Evolutionary conservation across 2,113 vertebrate species (phyloP), one percentile per base, ranked within the genome.

Genomic region (Pelecanoides urinatrix): DNA sequence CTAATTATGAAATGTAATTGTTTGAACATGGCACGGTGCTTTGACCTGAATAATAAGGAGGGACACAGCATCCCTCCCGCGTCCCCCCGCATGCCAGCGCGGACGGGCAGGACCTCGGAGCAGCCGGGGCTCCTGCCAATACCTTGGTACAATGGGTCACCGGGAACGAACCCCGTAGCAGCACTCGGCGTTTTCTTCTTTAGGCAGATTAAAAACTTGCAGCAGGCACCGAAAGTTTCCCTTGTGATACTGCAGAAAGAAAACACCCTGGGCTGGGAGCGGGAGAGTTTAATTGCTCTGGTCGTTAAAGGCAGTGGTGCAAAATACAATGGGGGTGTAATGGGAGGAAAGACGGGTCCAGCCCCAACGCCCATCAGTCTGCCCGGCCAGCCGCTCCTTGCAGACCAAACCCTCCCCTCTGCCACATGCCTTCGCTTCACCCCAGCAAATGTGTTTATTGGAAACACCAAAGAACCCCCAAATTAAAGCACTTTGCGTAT

Each of bases 1-100:
- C 95, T 97, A 89, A 97, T 97, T 96, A 95, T 17, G 90, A 84
- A 70, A 67, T 45, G 71, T 91, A 84, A 97, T 93, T 88, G 90
- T 93, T 75, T 90, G 91, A 97, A 87, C 70, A 29, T 1, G 53
- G 93, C 85, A 44, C 16, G 4, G 65, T 45, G 93, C 91, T 96
- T 88, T 91, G 86, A 91, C 96, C 95, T 95, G 97, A 94, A 91
- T 90, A 56, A 93, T 9, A 50, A 95, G 72, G 47, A 66, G n/a
- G 74, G 56, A 63, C 47, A 25, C 3, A 32, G 72, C 53, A 61
- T 68, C 78, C 30, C 32, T 45, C 47, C 21, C 0, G 7, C 8
- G 2, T 67, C 13, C 17, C 38, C 22, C 19, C 6, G 1, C 19
- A 4, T 1, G 6, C 70, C 0, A 9, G 8, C 36, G 27, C 2